These are phyloP conservation scores for Falco rusticolus DNA, from an alignment of 2,797 vertebrate genomes.

Conservation along the genomic window DNA sequence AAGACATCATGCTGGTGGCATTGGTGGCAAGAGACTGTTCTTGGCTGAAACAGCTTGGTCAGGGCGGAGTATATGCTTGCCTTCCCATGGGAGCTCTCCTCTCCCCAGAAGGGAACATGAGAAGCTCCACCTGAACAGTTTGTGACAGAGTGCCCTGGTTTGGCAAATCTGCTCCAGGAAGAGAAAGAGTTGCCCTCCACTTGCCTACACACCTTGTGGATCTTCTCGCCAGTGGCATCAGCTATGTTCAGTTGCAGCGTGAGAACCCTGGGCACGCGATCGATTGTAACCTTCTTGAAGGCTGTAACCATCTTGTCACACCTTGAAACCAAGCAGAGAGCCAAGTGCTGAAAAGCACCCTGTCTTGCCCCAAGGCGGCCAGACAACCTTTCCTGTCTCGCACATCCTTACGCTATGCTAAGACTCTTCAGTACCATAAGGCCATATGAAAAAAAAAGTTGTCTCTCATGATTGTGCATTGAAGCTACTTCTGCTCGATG, in stretches of 20 bases:
- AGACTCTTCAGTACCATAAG: background rate
- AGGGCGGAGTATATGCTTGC: rapidly evolving
- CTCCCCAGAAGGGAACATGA: background rate
- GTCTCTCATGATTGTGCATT: background rate
- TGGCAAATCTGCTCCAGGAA: background rate
- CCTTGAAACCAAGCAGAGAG: constrained; percentile 72
- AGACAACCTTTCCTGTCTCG: background rate
- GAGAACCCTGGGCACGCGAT: constrained; percentile 87
- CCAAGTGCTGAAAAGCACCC: background rate
- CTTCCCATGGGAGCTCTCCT: background rate
- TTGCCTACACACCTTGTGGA: constrained; percentile 84
- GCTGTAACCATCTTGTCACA: constrained; percentile 93
- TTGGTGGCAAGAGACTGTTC: background rate
- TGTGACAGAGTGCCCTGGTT: background rate
- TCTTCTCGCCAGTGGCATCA: constrained; percentile 90
- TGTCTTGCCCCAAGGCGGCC: background rate
- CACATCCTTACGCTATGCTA: background rate
- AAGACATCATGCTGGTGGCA: background rate
- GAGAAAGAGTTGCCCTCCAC: background rate
- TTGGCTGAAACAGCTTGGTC: background rate
- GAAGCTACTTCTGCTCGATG: background rate
- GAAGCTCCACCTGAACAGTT: background rate
- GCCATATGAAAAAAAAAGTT: background rate
- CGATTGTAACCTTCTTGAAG: constrained; percentile 90
- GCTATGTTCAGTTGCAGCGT: constrained; percentile 93